Evolutionary conservation across 2,113 vertebrate species (phyloP).

Genomic region (Seriola aureovittata): DNA sequence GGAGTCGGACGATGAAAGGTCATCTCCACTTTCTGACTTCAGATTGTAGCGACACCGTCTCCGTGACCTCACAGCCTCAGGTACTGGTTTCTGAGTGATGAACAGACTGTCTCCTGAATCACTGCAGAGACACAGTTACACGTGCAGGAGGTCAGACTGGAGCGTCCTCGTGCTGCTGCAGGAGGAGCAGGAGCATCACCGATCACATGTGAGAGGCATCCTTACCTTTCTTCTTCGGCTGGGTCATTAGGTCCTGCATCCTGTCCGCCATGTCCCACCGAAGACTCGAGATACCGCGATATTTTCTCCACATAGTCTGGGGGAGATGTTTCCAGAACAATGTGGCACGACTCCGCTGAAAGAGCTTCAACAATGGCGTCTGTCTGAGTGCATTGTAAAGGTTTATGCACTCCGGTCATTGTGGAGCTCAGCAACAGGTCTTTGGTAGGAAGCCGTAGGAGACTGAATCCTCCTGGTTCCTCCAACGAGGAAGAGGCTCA

Average conservation of each 20-base stretch:
- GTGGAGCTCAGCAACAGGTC: background rate
- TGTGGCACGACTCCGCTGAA: accelerated
- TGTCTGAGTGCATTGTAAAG: background rate
- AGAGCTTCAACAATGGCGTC: background rate
- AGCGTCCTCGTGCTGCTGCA: background rate
- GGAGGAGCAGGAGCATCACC: background rate
- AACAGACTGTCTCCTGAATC: conserved; percentile 83
- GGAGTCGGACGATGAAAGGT: background rate
- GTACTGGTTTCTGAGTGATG: conserved; percentile 72
- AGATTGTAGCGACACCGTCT: accelerated
- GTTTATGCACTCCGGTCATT: conserved; percentile 1
- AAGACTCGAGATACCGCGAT: conserved; percentile 18
- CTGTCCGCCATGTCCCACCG: background rate
- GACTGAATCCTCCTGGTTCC: too few species aligned
- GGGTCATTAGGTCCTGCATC: background rate
- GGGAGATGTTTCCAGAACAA: background rate
- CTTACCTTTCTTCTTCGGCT: conserved; percentile 64
- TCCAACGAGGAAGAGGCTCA: background rate
- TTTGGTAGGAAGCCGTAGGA: too few species aligned
- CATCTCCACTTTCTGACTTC: conserved; percentile 12
- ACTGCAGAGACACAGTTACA: conserved; percentile 58
- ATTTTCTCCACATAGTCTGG: conserved; percentile 28
- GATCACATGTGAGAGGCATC: background rate
- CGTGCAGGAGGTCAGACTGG: background rate
- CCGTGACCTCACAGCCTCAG: conserved; percentile 37